Base-by-base conservation (phyloP, 2,797 vertebrate genomes). In the Vultur gryphus region DNA sequence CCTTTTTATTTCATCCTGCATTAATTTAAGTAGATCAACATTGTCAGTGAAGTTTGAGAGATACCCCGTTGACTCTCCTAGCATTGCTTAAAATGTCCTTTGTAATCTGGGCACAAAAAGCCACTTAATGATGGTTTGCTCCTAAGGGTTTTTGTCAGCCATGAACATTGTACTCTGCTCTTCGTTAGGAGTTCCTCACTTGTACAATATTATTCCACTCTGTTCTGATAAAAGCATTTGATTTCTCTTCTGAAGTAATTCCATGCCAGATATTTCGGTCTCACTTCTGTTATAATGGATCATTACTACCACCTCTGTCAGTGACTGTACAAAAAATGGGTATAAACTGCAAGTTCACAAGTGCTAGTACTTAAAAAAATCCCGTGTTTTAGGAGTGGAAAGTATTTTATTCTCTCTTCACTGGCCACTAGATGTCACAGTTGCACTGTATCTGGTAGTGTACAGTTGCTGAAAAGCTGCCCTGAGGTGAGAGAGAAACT, bases 371-470 rank as follows among this genome's bases (percentile, higher is more conserved):
- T 84, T 28, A 20, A 19, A 76, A 26, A 75, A 61, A n/a, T 6
- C 7, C 6, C 7, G 0, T 24, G 2, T 35, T 90, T 61, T 49
- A 43, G 24, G 20, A 72, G n/a, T 20, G 13, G 13, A 19, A 88
- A 69, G 10, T 29, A 9, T 65, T 87, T 77, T 46, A 6, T 79
- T 64, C 31, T 43, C 5, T 89, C n/a, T 58, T 21, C 6, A 0
- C 0, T 35, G 55, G 13, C 96, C 98, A 96, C 98, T 97, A 98
- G 98, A 92, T 98, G 98, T 96, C 98, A 97, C 1, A 2, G 16
- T 75, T 90, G 95, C 62, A 93, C 94, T 86, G 67, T 51, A 41
- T 15, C n/a, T 91, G 19, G 8, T 71, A 5, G 26, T 37, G 10
- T 18, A 5, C 26, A 8, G 23, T 6, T 28, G 10, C 61, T 73